Percentiles rank a stretch among this genome's conserved stretches.
These are phyloP conservation scores for Zele albiditarsus DNA, from an alignment of 2,888 invertebrate species.

Conservation along the genomic window DNA sequence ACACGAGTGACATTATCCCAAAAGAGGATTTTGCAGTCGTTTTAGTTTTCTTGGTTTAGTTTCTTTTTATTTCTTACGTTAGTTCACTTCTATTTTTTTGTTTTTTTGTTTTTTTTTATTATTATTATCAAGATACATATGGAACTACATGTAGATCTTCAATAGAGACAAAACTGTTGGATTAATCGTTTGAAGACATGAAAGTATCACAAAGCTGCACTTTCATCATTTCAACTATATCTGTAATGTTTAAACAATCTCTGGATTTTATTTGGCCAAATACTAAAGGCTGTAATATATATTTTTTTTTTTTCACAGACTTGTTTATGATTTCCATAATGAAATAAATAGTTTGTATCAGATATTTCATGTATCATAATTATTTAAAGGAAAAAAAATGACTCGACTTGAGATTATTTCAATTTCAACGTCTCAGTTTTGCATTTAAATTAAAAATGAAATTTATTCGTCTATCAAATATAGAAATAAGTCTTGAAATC, in stretches of 20 bases:
- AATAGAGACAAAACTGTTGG: not conserved
- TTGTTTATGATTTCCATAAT: too few relatives aligned
- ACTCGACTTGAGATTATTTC: too few relatives aligned
- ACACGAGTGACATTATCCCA: constrained; percentile 23
- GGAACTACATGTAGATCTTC: not conserved
- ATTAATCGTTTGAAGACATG: not conserved
- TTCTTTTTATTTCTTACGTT: not conserved
- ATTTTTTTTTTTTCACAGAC: too few relatives aligned
- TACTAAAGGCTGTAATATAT: too few relatives aligned
- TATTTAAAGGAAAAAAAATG: too few relatives aligned
- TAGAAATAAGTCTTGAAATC: too few relatives aligned
- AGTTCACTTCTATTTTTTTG: not conserved
- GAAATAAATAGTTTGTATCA: too few relatives aligned
- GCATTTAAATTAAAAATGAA: too few relatives aligned
- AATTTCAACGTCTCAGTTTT: too few relatives aligned
- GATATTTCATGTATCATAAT: too few relatives aligned
- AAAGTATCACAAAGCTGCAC: not conserved
- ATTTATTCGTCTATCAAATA: too few relatives aligned
- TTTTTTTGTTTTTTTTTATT: not conserved
- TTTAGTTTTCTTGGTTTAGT: not conserved
- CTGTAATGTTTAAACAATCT: not conserved
- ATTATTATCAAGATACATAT: not conserved
- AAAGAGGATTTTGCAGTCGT: constrained; percentile 37
- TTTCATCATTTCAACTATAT: not conserved
- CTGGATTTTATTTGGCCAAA: too few relatives aligned